Evolutionary conservation across 2,888 invertebrate species (phyloP).

Genomic region (Nebria brevicollis): DNA sequence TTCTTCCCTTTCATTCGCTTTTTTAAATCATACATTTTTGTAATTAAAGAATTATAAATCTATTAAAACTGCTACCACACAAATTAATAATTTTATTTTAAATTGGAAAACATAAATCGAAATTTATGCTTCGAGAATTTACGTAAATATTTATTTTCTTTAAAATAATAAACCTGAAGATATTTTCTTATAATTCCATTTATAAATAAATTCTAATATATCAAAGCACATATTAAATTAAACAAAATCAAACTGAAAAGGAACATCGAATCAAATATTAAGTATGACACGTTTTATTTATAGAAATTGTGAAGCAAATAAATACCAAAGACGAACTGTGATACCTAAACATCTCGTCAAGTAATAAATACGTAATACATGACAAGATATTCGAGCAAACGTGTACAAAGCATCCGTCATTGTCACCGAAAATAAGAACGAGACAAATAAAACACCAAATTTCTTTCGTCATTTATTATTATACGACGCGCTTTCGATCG

Average conservation of each 20-base stretch:
- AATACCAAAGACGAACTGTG: conserved; percentile 27
- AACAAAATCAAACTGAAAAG: neutral
- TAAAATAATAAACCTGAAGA: neutral
- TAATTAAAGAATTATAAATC: too few relatives aligned
- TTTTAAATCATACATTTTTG: neutral
- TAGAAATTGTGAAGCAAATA: conserved; percentile 4
- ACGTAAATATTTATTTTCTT: neutral
- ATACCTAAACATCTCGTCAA: conserved; percentile 6
- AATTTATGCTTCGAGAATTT: too few relatives aligned
- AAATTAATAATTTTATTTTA: too few relatives aligned
- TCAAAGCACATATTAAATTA: conserved; percentile 3
- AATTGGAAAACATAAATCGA: too few relatives aligned
- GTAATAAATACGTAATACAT: neutral
- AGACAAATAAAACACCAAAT: neutral
- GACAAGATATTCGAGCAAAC: neutral
- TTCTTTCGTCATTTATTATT: neutral
- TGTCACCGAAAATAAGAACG: conserved; percentile 12
- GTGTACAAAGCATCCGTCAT: neutral
- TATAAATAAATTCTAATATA: conserved; percentile 4
- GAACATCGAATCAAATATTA: neutral
- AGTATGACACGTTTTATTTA: conserved; percentile 2
- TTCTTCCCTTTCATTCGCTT: neutral
- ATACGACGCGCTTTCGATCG: neutral
- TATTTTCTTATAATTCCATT: neutral
- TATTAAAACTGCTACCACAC: too few relatives aligned